Evolutionary conservation across 2,888 invertebrate genomes (phyloP), one percentile per base, ranked within the genome.

Genomic region (Heliothis peltigera): DNA sequence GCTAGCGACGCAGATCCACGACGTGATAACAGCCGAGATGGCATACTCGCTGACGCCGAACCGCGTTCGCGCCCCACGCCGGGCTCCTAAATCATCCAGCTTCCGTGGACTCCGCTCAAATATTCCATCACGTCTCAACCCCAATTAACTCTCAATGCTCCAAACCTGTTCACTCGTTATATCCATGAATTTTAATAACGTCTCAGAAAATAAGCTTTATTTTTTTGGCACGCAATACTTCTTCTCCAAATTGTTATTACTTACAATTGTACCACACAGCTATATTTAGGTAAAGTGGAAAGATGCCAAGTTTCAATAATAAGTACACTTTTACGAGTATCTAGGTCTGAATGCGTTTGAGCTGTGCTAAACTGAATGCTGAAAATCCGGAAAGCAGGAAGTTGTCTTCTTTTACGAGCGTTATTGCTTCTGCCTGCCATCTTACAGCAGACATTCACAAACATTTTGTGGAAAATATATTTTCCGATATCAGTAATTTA

Each of bases 251-350:
- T 84, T 86, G 83, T 87, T 89, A 84, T 87, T 86, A 85, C 82
- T 79, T 78, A 80, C 79, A 79, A 81, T 79, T 83, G 81, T 83
- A 84, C 82, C 81, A 85, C 83, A 80, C 80, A 80, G 81, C 83
- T 82, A 84, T 86, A 86, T 88, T 89, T 87, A 87, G 84, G 85
- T 84, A 79, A 81, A 82, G 85, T 91, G 90, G 90, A 91, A 82
- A 82, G 76, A 81, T 88, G 91, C 92, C 90, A 91, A 91, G 73
- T 85, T 84, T 86, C 82, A 85, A 85, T 87, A 86, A 85, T 82
- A 84, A 84, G 76, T 82, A 77, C 71, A 78, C 57, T 85, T 79
- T 80, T 77, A 80, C 77, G 82, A 80, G 59, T 76, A 71, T 71
- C 68, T 77, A 79, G 66, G 60, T 78, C 72, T 81, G 71, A 77